Evolutionary conservation across 2,797 vertebrate species (phyloP).

Genomic region (Myotis vivesi): DNA sequence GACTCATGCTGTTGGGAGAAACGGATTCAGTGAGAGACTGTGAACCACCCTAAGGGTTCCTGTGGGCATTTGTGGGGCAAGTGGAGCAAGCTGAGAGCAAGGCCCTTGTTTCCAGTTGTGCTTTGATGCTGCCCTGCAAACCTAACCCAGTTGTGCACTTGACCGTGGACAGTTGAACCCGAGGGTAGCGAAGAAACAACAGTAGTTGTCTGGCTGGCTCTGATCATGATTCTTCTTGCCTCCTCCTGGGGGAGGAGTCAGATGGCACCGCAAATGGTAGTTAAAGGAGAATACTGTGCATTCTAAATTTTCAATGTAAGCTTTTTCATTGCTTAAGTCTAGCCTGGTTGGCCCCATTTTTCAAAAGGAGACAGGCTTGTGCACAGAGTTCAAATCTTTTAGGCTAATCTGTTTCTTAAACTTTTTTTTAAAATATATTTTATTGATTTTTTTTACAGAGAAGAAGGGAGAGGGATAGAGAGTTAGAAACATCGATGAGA

Average conservation of each 20-base stretch:
- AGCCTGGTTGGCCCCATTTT: neutral
- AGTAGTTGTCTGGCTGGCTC: neutral
- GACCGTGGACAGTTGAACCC: neutral
- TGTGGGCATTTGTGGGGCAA: neutral
- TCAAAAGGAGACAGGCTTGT: neutral
- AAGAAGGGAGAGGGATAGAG: no score
- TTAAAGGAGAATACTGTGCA: neutral
- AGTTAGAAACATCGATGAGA: no score
- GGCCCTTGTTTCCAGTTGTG: neutral
- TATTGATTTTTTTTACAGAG: no score
- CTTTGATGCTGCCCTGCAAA: neutral
- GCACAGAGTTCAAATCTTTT: neutral
- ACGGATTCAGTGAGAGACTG: neutral
- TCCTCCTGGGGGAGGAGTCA: neutral
- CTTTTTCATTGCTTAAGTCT: neutral
- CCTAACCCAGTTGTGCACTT: neutral
- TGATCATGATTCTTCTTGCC: neutral
- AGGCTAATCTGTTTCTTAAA: constrained; percentile 43
- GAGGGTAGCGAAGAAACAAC: neutral
- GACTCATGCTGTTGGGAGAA: neutral
- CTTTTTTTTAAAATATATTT: no score
- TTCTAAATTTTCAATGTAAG: neutral
- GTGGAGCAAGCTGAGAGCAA: neutral
- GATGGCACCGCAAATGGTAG: neutral
- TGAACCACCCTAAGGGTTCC: neutral